Evolutionary conservation across 2,113 vertebrate species (phyloP), one percentile per base, ranked within the genome.

Genomic region (Siniperca chuatsi): DNA sequence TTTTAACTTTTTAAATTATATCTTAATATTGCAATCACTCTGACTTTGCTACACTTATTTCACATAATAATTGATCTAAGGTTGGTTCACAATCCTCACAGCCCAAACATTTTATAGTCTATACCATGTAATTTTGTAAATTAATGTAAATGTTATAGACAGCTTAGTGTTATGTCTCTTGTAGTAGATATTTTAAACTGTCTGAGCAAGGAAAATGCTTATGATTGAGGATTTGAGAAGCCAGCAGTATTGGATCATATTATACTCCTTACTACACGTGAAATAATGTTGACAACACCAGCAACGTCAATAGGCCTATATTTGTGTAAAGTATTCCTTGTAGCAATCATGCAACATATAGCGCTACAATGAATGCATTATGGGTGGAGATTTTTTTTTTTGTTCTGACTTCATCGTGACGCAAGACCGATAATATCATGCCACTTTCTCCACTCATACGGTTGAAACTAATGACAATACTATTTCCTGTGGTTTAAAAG

Each of bases 401-500:
- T 60, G 60, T 87, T 89, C 80, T 57, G 58, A 80, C 76, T 79
- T 86, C 61, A 84, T 70, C 58, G 33, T 93, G 92, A 93, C 91
- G 86, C 92, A 91, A 89, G 70, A 55, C 35, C 66, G 60, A 87
- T 73, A 72, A 83, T 79, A 87, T 75, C 82, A 70, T 62, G 20
- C 62, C 85, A 89, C 89, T 91, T 90, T 89, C 87, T 82, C 66
- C 78, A 58, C 52, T 78, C 60, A 8, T 67, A 88, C 75, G 54
- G 71, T 84, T 74, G 65, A 85, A 85, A 86, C 73, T 70, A 71
- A 81, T 83, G 66, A 40, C 81, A 89, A 66, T 67, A 69, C 25
- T 29, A 57, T 81, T 83, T 54, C 78, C 73, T 67, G 62, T 46
- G 81, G 55, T 83, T 66, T 35, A 44, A 65, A 84, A 84, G 64